These are phyloP conservation scores for Clostera curtula DNA, from an alignment of 2,888 invertebrate species.

Conservation along the genomic window DNA sequence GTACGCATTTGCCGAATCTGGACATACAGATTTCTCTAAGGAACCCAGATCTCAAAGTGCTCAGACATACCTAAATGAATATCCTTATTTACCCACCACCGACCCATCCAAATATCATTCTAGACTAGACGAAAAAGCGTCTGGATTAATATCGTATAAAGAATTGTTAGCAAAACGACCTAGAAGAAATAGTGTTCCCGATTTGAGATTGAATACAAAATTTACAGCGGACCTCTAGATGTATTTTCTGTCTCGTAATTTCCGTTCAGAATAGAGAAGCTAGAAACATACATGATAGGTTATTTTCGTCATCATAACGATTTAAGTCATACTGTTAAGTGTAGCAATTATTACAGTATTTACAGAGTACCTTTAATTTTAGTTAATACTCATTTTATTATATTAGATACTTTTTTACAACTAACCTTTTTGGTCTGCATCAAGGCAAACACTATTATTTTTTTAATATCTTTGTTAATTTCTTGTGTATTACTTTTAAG, in stretches of 20 bases:
- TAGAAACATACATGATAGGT: slow-evolving; percentile 7
- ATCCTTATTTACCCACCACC: slow-evolving; percentile 67
- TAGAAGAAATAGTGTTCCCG: slow-evolving; percentile 65
- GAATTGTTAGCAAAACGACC: slow-evolving; percentile 48
- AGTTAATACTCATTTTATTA: slow-evolving; percentile 33
- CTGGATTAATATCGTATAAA: slow-evolving; percentile 62
- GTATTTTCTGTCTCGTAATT: slow-evolving; percentile 1
- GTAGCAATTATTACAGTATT: slow-evolving; percentile 34
- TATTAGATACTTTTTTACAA: background rate
- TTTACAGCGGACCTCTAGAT: slow-evolving; percentile 51
- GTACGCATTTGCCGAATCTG: slow-evolving; percentile 54
- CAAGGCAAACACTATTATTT: too few relatives aligned
- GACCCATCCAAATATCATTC: slow-evolving; percentile 66
- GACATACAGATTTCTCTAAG: slow-evolving; percentile 47
- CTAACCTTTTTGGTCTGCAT: too few relatives aligned
- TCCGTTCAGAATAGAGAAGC: too few relatives aligned
- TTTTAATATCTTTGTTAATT: slow-evolving; percentile 6
- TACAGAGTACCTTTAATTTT: slow-evolving; percentile 38
- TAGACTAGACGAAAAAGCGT: slow-evolving; percentile 55
- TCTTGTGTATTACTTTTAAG: slow-evolving; percentile 9
- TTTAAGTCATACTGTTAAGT: slow-evolving; percentile 10
- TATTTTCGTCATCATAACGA: slow-evolving; percentile 4
- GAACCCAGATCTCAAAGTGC: slow-evolving; percentile 51
- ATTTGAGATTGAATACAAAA: slow-evolving; percentile 53
- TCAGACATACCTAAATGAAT: slow-evolving; percentile 64